Evolutionary conservation across 37 sponge, comb jelly and placozoan genomes (phyloP).

Genomic region (Haliclona indistincta): DNA sequence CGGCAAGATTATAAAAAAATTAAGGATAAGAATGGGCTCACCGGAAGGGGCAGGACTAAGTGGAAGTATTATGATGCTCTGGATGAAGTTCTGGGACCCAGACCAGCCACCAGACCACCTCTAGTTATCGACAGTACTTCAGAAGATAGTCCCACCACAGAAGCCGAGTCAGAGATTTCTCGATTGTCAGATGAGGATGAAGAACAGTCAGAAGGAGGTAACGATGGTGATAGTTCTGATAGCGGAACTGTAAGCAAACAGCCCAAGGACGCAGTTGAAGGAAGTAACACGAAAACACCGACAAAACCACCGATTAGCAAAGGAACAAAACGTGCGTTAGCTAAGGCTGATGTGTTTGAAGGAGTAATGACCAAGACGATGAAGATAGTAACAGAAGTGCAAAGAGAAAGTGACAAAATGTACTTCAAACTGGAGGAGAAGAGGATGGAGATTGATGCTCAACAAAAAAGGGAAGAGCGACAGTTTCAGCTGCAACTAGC

Average conservation of each 20-base stretch:
- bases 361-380: not conserved
- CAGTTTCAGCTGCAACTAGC: constrained; percentile 6
- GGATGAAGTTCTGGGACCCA: not conserved
- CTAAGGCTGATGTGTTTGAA: too few species aligned
- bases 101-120: constrained; percentile 8
- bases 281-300: not conserved
- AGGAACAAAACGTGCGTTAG: not conserved
- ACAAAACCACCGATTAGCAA: not conserved
- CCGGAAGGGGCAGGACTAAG: constrained; percentile 4
- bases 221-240: not conserved
- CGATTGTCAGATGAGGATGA: not conserved
- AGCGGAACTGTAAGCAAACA: too few species aligned
- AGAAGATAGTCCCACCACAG: too few species aligned
- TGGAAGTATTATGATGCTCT: not conserved
- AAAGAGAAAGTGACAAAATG: constrained; percentile 6
- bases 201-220: not conserved
- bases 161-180: too few species aligned
- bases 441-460: constrained; percentile 1
- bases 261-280: not conserved
- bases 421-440: not conserved
- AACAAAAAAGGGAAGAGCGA: not conserved
- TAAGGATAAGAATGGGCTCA: constrained; percentile 4
- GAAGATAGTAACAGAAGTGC: not conserved
- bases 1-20: constrained; percentile 5
- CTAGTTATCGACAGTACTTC: not conserved